Conservation (phyloP, 2,888 invertebrate genomes). For the Axea sp. region DNA sequence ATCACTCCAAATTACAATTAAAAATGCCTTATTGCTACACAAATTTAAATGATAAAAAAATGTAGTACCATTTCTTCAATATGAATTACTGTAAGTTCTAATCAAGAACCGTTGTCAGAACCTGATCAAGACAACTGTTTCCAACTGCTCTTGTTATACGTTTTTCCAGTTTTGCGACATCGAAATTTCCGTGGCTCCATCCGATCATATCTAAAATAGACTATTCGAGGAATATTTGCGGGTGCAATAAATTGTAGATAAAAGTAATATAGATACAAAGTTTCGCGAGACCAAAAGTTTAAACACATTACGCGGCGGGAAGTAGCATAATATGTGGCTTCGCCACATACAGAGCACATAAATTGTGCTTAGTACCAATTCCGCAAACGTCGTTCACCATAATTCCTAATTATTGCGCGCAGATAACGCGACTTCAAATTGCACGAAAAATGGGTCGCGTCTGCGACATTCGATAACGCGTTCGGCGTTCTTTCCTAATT, state of each 20-base stretch:
- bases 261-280: slow-evolving; percentile 56
- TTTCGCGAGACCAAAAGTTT: slow-evolving; percentile 40
- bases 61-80: too few species aligned
- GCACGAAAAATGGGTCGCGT: slow-evolving; percentile 31
- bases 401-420: slow-evolving; percentile 48
- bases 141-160: too few species aligned
- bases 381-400: slow-evolving; percentile 29
- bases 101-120: too few species aligned
- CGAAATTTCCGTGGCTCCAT: too few species aligned
- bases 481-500: slow-evolving; percentile 29
- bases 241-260: slow-evolving; percentile 47
- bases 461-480: slow-evolving; percentile 18
- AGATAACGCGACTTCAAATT: slow-evolving; percentile 32
- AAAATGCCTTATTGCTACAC: too few species aligned
- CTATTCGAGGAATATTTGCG: slow-evolving; percentile 8
- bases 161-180: too few species aligned
- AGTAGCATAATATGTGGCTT: slow-evolving; percentile 38
- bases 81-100: too few species aligned
- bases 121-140: too few species aligned
- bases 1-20: too few species aligned
- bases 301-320: slow-evolving; percentile 28
- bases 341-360: slow-evolving; percentile 5
- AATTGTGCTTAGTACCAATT: slow-evolving; percentile 44
- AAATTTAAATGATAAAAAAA: too few species aligned
- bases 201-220: slow-evolving; percentile 16